phyloP scores from a whole-genome alignment of 2,113 vertebrate genomes.

The Girardinichthys multiradiatus region DNA sequence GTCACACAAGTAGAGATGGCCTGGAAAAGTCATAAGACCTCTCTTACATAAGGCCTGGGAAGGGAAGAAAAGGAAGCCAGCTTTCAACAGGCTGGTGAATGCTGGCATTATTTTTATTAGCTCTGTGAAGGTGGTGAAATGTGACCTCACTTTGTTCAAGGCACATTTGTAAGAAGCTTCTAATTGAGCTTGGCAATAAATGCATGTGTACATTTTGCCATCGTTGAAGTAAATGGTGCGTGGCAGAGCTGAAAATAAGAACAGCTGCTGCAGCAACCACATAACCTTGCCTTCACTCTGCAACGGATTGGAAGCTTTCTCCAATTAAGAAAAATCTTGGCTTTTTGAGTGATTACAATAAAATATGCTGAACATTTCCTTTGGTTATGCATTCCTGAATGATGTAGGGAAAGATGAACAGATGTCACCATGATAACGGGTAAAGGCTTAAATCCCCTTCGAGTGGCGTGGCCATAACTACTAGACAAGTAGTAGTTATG shows the following conservation, averaged over 20 bases:
- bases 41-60: slow-evolving; percentile 59
- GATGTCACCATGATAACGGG: slow-evolving; percentile 45
- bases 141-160: slow-evolving; percentile 35
- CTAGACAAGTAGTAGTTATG: slow-evolving; percentile 40
- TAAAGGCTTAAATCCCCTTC: slow-evolving; percentile 44
- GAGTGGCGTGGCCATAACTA: slow-evolving; percentile 16
- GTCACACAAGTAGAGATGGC: slow-evolving; percentile 43
- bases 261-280: slow-evolving; percentile 55
- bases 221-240: slow-evolving; percentile 63
- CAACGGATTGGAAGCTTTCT: slow-evolving; percentile 31
- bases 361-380: slow-evolving; percentile 45
- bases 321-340: slow-evolving; percentile 29
- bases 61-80: slow-evolving; percentile 49
- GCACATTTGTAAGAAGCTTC: slow-evolving; percentile 39
- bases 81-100: slow-evolving; percentile 50
- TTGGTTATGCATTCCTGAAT: slow-evolving; percentile 52
- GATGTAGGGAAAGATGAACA: slow-evolving; percentile 61
- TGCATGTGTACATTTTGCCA: slow-evolving; percentile 49
- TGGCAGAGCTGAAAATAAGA: slow-evolving; percentile 48
- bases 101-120: slow-evolving; percentile 44
- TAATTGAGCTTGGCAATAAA: slow-evolving; percentile 57
- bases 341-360: slow-evolving; percentile 10
- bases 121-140: slow-evolving; percentile 35
- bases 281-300: slow-evolving; percentile 26
- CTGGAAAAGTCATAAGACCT: slow-evolving; percentile 62